Evolutionary conservation across 1,140 invertebrate species (phyloP).

Genomic region (Brachionus koreanus): DNA sequence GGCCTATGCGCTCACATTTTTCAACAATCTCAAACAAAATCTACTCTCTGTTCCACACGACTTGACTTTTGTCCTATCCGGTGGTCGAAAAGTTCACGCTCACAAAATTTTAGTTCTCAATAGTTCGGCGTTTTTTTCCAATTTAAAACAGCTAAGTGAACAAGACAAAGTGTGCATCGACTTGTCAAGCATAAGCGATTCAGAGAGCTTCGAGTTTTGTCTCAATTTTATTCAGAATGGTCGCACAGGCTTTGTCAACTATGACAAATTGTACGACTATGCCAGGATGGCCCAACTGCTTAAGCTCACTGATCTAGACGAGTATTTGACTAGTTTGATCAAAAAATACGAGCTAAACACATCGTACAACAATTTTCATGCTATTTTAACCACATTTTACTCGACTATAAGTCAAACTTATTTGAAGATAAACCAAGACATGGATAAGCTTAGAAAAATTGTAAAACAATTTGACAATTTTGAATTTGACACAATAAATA

Average conservation of each 20-base stretch:
- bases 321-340: not conserved
- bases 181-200: not conserved
- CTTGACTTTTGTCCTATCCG: not conserved
- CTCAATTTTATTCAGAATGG: not conserved
- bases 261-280: not conserved
- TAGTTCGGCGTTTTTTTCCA: not conserved
- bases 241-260: not conserved
- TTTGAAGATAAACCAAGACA: not conserved
- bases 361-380: not conserved
- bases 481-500: not conserved
- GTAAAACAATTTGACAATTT: not conserved
- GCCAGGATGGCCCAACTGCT: not conserved
- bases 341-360: not conserved
- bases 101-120: slow-evolving; percentile 23
- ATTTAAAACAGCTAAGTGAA: not conserved
- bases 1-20: not conserved
- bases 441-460: not conserved
- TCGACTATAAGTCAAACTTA: not conserved
- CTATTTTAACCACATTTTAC: not conserved
- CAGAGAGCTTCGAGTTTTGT: not conserved
- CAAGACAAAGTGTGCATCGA: not conserved
- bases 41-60: not conserved
- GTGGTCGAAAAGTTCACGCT: not conserved
- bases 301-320: not conserved
- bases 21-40: not conserved